Conservation (phyloP, 2,113 vertebrate species). For the Bujurquina vittata region DNA sequence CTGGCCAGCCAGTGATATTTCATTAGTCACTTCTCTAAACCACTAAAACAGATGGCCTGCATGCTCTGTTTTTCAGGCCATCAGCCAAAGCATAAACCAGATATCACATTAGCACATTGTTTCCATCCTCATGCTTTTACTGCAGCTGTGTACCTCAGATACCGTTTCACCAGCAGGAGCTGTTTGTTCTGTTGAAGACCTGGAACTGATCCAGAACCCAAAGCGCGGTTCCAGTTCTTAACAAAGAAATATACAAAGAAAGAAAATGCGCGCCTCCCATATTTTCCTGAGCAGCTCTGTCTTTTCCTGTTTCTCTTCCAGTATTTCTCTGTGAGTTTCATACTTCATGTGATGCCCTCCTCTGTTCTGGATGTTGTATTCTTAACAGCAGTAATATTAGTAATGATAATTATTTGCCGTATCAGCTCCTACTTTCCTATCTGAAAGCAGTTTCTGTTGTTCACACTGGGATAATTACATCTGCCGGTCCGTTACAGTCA, state of each 20-base stretch:
- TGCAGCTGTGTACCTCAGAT: conserved; percentile 13
- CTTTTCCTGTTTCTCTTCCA: too few species aligned
- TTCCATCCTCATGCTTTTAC: conserved; percentile 47
- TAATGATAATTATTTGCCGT: too few species aligned
- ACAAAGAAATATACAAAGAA: neutral
- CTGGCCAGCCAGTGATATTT: conserved; percentile 20
- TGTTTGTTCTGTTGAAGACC: neutral
- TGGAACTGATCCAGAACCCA: conserved; percentile 9
- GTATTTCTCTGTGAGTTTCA: too few species aligned
- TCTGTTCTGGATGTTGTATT: too few species aligned
- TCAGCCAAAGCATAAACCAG: conserved; percentile 34
- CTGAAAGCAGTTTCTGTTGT: neutral
- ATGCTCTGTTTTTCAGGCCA: conserved; percentile 26
- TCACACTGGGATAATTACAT: neutral
- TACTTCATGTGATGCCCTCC: too few species aligned
- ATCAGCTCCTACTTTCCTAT: neutral
- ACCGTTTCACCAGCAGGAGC: conserved; percentile 24
- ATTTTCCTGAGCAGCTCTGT: too few species aligned
- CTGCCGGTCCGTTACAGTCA: neutral
- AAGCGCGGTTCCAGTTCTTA: neutral
- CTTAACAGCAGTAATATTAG: too few species aligned
- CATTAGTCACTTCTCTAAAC: conserved; percentile 55
- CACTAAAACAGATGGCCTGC: conserved; percentile 62
- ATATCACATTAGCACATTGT: conserved; percentile 35
- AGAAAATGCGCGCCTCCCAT: neutral